Evolutionary conservation across 2,797 vertebrate genomes (phyloP), one percentile per base, ranked within the genome.

Genomic region (Lateolabrax maculatus): DNA sequence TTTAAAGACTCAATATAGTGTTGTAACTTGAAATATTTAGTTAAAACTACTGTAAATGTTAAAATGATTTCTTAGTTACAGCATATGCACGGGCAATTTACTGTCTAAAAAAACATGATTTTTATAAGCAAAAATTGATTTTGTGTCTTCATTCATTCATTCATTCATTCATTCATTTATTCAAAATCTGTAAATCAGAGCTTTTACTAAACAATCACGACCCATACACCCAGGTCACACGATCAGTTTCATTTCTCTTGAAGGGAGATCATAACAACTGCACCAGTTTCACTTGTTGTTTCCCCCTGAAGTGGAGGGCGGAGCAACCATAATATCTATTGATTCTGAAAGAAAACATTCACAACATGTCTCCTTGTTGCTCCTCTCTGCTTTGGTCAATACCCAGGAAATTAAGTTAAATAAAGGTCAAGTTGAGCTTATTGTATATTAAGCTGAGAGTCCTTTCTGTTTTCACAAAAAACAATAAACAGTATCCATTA

Each of bases 301-400:
- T 39, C 46, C 15, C 21, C 75, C 56, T 36, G 21, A 19, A 62
- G 58, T 21, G 36, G 9, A 75, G 62, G 60, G 34, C 46, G 55
- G 44, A 18, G 27, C 3, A 0, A 29, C 71, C 27, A 16, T 60
- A 62, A 75, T 62, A 83, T 81, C 19, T 79, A 75, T 78, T 52
- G 74, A 86, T 86, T 79, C 37, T 73, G 23, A 67, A 48, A 63
- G 73, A n/a, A 79, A 78, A 78, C 72, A 74, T 80, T 79, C 53
- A 51, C 71, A 73, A 60, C 63, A 43, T 36, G 58, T 55, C 61
- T 68, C 21, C 31, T 43, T 43, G 34, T 53, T 83, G 48, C 49
- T 77, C 25, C 58, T 62, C 49, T 79, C 27, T 53, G 25, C 75
- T 84, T 48, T 65, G 62, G 11, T 84, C 81, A 84, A 78, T 78